Conservation (phyloP, 2,113 vertebrate genomes). For the Cynocephalus volans region DNA sequence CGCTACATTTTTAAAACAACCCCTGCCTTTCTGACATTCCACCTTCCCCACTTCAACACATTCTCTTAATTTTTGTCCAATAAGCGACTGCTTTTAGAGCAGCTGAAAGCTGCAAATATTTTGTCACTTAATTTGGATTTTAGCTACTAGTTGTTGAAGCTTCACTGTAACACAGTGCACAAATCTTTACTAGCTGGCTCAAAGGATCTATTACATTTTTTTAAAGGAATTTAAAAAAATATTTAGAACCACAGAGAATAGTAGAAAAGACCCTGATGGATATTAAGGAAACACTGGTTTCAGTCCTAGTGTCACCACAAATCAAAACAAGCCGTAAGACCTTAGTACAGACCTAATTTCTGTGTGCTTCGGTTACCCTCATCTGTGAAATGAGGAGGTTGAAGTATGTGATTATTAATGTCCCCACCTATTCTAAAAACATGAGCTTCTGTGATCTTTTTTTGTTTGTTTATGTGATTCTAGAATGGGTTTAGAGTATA, state of each 20-base stretch:
- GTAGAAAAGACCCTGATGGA: background rate
- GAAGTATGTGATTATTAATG: background rate
- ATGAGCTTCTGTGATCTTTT: background rate
- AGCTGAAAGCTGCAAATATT: background rate
- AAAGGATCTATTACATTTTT: background rate
- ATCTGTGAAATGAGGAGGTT: background rate
- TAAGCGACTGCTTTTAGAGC: background rate
- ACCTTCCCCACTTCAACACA: no score
- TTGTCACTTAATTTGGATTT: background rate
- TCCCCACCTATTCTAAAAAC: background rate
- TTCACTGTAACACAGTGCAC: background rate
- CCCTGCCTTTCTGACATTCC: background rate
- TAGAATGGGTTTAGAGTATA: slow-evolving; percentile 21
- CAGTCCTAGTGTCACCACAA: background rate
- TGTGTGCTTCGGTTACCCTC: background rate
- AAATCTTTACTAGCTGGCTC: background rate
- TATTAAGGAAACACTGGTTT: background rate
- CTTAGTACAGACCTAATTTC: background rate
- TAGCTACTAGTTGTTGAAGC: background rate
- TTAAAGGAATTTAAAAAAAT: background rate
- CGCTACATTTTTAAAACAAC: background rate
- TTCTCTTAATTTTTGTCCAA: background rate
- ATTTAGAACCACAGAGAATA: background rate
- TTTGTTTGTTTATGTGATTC: background rate
- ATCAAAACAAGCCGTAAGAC: background rate